Conservation (phyloP, 1,140 invertebrate species). For the Phenacoccus solenopsis region DNA sequence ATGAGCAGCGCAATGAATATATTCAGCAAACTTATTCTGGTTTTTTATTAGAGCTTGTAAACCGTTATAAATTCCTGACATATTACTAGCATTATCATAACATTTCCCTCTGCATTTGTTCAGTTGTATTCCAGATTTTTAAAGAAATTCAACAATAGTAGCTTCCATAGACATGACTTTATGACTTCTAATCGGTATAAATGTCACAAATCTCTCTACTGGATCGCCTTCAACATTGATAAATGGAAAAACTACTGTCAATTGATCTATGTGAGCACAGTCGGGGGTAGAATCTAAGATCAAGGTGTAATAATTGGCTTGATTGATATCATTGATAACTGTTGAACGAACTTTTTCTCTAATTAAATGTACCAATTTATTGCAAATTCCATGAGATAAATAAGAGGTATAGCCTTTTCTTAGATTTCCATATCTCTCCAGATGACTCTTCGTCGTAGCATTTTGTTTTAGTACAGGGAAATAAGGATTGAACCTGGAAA, state of each 20-base stretch:
- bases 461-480: too few species aligned
- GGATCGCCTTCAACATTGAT: constrained; percentile 26
- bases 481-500: too few species aligned
- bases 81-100: constrained; percentile 32
- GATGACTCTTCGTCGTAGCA: too few species aligned
- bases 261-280: constrained; percentile 31
- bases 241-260: constrained; percentile 29
- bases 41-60: constrained; percentile 27
- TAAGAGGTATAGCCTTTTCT: too few species aligned
- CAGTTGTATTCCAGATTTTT: constrained; percentile 25
- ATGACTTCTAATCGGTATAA: constrained; percentile 22
- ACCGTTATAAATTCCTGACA: constrained; percentile 29
- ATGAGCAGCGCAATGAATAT: constrained; percentile 30
- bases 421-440: too few species aligned
- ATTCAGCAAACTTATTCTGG: constrained; percentile 26
- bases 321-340: constrained; percentile 30
- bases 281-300: constrained; percentile 34
- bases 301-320: constrained; percentile 32
- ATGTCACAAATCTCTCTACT: constrained; percentile 22
- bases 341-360: constrained; percentile 24
- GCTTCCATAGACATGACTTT: constrained; percentile 13
- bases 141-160: constrained; percentile 20
- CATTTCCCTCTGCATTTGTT: constrained; percentile 29
- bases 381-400: too few species aligned
- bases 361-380: too few species aligned